Base-by-base conservation (phyloP, 2,113 vertebrate genomes). In the Meriones unguiculatus region DNA sequence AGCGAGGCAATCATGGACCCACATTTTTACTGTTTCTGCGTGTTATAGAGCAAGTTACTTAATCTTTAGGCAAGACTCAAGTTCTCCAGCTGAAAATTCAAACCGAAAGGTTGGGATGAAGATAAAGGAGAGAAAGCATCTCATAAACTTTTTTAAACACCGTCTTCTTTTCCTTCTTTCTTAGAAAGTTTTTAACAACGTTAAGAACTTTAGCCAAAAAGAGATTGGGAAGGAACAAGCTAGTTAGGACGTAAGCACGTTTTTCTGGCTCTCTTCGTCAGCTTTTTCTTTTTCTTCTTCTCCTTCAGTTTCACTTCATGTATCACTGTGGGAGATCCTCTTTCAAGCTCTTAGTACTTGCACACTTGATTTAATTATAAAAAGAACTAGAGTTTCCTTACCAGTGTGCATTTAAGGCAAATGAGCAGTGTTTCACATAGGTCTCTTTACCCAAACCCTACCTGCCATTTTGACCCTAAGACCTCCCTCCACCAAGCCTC, bases 51-150 rank as follows among this genome's bases (percentile, higher is more conserved):
- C 52, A 59, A 10, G 5, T 13, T 57, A n/a, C 28, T 87, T 77
- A 87, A 77, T 32, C 73, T 35, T 65, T 30, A 64, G 89, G 67
- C 57, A 46, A 87, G 28, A 20, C 32, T 90, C 30, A 4, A 62
- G 65, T 78, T 90, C 87, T 94, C 54, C 90, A 87, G 67, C 64
- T 86, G 22, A n/a, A 84, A 69, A 62, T 30, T 69, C 15, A 59
- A 38, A 72, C 84, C 75, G 14, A 30, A 80, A 64, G 18, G 22
- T 62, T 64, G 41, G 18, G 57, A 78, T 59, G 50, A 75, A 72
- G 69, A 76, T 38, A 38, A 90, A 12, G 54, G 32, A 84, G 30
- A 75, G 52, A 9, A 93, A 89, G 57, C 64, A 57, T 46, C 4
- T 72, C 64, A 4, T 17, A 86, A 88, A 85, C 0, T 24, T 7